Base-by-base conservation (phyloP, 2,888 invertebrate genomes). In the Arctia plantaginis region DNA sequence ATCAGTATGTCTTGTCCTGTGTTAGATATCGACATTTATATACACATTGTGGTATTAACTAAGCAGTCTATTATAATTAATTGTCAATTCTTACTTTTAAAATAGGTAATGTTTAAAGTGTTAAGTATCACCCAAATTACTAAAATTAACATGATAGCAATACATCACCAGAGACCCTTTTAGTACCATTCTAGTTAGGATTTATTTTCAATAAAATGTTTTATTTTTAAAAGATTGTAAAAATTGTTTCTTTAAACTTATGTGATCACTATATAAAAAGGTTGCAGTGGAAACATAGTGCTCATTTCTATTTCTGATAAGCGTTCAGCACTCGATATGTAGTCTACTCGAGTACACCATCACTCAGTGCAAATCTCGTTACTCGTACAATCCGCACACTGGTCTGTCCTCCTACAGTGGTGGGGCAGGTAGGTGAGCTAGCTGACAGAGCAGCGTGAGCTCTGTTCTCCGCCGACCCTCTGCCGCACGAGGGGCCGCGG, bases 401-500 rank as follows among this genome's bases (percentile, higher is more conserved):
- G 27, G 62, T 62, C 30, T 18, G 27, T 59, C n/a, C 12, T 12
- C n/a, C 59, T 0, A n/a, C 55, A n/a, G n/a, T 41, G 66, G 39
- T 20, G 13, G 3, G 39, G 10, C 39, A 30, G 30, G 66, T 12
- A 23, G 30, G 7, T 1, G 67, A 66, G 85, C 90, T 95, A 94
- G 55, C 95, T 92, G 27, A 95, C 87, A 0, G 88, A 82, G 80
- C 96, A 96, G 20, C 93, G 85, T 23, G 91, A 86, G 90, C 88
- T 89, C 74, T 92, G 88, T 86, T 96, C 96, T 1, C 95, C 96
- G 35, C 95, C 96, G 0, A 94, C 95, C 10, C 95, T 85, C 66
- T 91, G 93, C 0, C 94, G 82, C 0, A 87, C 71, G 74, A 96
- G 94, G 4, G 96, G 96, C 71, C 96, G 92, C 0, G 96, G 96